Percentiles rank a stretch among this genome's conserved stretches.
Evolutionary conservation across 2,888 invertebrate species (phyloP).

Genomic region (Archips xylosteana): DNA sequence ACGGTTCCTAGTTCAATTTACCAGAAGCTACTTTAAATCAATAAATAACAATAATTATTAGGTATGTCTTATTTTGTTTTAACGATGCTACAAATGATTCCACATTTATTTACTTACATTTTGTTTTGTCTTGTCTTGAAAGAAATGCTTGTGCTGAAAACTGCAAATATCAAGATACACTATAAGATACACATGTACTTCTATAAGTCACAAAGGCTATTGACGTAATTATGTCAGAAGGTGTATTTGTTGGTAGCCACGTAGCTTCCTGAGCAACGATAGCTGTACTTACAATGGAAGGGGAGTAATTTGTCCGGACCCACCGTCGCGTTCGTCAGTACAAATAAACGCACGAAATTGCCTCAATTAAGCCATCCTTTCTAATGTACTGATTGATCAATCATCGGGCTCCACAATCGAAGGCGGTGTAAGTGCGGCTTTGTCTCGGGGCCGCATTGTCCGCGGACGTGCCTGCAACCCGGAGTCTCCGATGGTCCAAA

Average conservation of each 20-base stretch:
- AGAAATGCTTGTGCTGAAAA: slow-evolving; percentile 4
- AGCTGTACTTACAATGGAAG: slow-evolving; percentile 41
- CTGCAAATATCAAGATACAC: background rate
- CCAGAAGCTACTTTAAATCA: background rate
- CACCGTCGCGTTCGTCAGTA: slow-evolving; percentile 63
- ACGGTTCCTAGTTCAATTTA: background rate
- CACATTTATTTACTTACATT: too few relatives aligned
- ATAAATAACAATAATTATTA: too few relatives aligned
- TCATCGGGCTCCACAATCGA: slow-evolving; percentile 76
- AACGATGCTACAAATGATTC: too few relatives aligned
- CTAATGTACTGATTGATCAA: slow-evolving; percentile 83
- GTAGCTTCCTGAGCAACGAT: slow-evolving; percentile 41
- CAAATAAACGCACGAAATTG: slow-evolving; percentile 76
- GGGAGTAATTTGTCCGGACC: slow-evolving; percentile 41
- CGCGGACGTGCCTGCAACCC: slow-evolving; percentile 71
- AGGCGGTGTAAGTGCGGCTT: slow-evolving; percentile 67
- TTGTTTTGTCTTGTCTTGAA: background rate
- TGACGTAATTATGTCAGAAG: slow-evolving; percentile 36
- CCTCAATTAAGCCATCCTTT: slow-evolving; percentile 78
- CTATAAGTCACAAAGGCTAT: slow-evolving; percentile 19
- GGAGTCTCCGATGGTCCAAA: slow-evolving; percentile 51
- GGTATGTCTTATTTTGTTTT: too few relatives aligned
- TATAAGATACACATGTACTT: too few relatives aligned
- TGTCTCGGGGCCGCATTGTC: slow-evolving; percentile 67
- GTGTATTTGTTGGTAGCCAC: slow-evolving; percentile 39